Conservation (phyloP, 2,797 vertebrate genomes). For the Galaxias olidus region DNA sequence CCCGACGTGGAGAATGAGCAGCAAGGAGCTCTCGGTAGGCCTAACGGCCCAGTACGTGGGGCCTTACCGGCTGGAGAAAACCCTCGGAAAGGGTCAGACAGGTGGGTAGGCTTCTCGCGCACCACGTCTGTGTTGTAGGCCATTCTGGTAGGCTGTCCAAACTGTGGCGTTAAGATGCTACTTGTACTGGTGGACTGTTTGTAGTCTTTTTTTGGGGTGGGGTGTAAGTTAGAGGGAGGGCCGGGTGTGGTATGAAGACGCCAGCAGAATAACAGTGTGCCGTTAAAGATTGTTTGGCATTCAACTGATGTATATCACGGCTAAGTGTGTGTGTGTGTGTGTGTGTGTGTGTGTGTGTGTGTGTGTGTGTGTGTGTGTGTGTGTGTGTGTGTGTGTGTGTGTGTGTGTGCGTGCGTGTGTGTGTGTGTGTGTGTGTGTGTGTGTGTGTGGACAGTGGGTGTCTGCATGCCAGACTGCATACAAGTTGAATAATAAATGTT, state of each 20-base stretch:
- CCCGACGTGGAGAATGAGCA: slow-evolving; percentile 73
- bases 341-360: neutral
- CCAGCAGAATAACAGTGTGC: too few relatives aligned
- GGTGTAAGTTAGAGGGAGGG: too few relatives aligned
- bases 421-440: slow-evolving; percentile 3
- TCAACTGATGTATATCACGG: too few relatives aligned
- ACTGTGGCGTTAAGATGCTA: too few relatives aligned
- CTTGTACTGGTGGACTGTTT: too few relatives aligned
- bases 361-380: slow-evolving; percentile 2
- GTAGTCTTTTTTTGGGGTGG: too few relatives aligned
- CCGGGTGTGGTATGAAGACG: too few relatives aligned
- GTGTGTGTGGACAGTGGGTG: neutral
- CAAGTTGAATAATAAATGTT: too few relatives aligned
- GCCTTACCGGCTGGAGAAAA: slow-evolving; percentile 92
- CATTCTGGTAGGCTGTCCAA: too few relatives aligned
- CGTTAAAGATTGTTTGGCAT: too few relatives aligned
- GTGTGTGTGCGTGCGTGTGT: slow-evolving; percentile 12
- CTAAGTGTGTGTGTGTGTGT: too few relatives aligned
- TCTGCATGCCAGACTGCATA: neutral
- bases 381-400: slow-evolving; percentile 10
- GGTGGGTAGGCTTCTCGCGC: slow-evolving; percentile 67
- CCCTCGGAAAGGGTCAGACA: slow-evolving; percentile 93
- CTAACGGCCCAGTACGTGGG: slow-evolving; percentile 90
- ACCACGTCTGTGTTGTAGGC: neutral
- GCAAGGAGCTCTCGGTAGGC: slow-evolving; percentile 76